phyloP scores from a whole-genome alignment of 2,797 vertebrate genomes.

The Buphagus erythrorhynchus region DNA sequence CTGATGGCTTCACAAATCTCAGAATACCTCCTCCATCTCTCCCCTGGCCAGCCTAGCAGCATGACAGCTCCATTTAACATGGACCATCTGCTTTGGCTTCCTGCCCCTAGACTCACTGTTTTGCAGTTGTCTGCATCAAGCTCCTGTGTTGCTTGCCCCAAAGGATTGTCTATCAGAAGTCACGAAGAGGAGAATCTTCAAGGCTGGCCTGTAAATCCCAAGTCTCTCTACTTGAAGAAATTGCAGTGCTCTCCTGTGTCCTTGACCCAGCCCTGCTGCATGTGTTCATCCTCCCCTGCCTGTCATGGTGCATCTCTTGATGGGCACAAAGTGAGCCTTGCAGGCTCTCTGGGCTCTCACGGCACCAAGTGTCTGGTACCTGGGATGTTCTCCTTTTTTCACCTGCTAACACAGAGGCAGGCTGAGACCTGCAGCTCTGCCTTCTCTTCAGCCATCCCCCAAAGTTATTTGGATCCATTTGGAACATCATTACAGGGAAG shows the following conservation, averaged over 20 bases:
- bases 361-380: neutral
- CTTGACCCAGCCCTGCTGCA: neutral
- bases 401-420: neutral
- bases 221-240: neutral
- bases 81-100: neutral
- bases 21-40: neutral
- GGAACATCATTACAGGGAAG: neutral
- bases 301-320: neutral
- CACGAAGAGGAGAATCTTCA: neutral
- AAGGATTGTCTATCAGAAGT: neutral
- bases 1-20: neutral
- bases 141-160: neutral
- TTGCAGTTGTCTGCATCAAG: neutral
- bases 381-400: neutral
- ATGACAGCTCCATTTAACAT: neutral
- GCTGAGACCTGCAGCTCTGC: neutral
- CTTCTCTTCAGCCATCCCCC: neutral
- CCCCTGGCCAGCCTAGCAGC: neutral
- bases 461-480: neutral
- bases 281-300: neutral
- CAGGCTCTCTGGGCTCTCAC: neutral
- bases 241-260: neutral
- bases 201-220: neutral
- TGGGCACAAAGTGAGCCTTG: neutral
- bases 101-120: conserved; percentile 3